Base-by-base conservation (phyloP, 2,888 invertebrate genomes). In the Hydriomena furcata region DNA sequence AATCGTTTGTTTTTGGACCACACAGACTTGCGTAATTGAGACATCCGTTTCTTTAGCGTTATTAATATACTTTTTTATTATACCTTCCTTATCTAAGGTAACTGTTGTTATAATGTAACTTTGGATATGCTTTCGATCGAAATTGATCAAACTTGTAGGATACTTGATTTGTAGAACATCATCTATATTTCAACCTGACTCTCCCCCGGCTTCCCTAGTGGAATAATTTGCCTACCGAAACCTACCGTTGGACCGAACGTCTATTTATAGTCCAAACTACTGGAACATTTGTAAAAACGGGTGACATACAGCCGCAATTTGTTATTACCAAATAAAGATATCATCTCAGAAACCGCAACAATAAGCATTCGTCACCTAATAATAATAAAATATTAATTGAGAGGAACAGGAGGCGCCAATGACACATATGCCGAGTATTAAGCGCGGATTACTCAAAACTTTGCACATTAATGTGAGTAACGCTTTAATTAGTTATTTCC, bases 1-100 rank as follows among this genome's bases (percentile, higher is more conserved):
- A 84, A 86, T 85, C 69, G 78, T 68, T 70, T 71, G 66, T 67
- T 63, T 68, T 66, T 59, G 66, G 89, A 86, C 89, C 89, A 87
- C 89, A 88, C 89, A 82, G 72, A 65, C 60, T 63, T 64, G 66
- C 63, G 68, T 85, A 84, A 88, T 90, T 85, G 88, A 89, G 85
- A 84, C 82, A 84, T 82, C 74, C 68, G 63, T 72, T 65, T 75
- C 72, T 75, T 81, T 72, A 63, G 71, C 76, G 78, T 79, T 74
- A 45, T 52, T 56, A 49, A 65, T 67, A 52, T 69, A 64, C 73
- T 65, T 68, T 73, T 69, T 73, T 71, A 77, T 75, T 70, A 68
- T 64, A n/a, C n/a, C n/a, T n/a, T n/a, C n/a, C n/a, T n/a, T n/a
- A n/a, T n/a, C n/a, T n/a, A n/a, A n/a, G n/a, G n/a, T n/a, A n/a